Evolutionary conservation across 2,888 invertebrate species (phyloP).

Genomic region (Sympetrum striolatum): DNA sequence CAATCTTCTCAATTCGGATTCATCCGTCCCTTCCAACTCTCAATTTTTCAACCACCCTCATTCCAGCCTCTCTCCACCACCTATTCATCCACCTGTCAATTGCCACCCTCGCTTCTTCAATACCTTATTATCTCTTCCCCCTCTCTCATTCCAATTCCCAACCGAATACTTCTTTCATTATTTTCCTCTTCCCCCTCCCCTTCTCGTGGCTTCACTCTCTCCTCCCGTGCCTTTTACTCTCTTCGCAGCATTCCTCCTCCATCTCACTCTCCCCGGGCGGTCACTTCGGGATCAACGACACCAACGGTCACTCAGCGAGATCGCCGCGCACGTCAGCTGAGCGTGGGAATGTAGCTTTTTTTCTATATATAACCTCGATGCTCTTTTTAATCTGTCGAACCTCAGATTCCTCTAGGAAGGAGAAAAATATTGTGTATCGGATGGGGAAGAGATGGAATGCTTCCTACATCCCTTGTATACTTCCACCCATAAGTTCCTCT

Average conservation of each 20-base stretch:
- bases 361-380: too few relatives aligned
- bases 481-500: too few relatives aligned
- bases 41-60: not conserved
- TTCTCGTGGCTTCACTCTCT: slow-evolving; percentile 6
- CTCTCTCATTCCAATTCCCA: too few relatives aligned
- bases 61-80: not conserved
- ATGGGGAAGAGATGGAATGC: too few relatives aligned
- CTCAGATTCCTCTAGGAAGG: not conserved
- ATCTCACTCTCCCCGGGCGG: not conserved
- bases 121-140: too few relatives aligned
- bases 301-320: not conserved
- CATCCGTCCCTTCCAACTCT: too few relatives aligned
- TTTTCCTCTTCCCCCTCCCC: slow-evolving; percentile 12
- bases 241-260: slow-evolving; percentile 1
- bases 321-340: not conserved
- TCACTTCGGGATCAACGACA: slow-evolving; percentile 31
- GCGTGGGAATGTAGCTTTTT: not conserved
- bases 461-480: too few relatives aligned
- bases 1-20: too few relatives aligned
- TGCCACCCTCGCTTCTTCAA: not conserved
- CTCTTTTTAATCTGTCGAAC: not conserved
- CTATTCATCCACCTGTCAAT: not conserved
- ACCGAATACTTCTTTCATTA: not conserved
- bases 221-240: not conserved
- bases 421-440: too few relatives aligned